These are phyloP conservation scores for Drosophila triauraria DNA, from an alignment of 1,140 invertebrate genomes.

Conservation along the genomic window DNA sequence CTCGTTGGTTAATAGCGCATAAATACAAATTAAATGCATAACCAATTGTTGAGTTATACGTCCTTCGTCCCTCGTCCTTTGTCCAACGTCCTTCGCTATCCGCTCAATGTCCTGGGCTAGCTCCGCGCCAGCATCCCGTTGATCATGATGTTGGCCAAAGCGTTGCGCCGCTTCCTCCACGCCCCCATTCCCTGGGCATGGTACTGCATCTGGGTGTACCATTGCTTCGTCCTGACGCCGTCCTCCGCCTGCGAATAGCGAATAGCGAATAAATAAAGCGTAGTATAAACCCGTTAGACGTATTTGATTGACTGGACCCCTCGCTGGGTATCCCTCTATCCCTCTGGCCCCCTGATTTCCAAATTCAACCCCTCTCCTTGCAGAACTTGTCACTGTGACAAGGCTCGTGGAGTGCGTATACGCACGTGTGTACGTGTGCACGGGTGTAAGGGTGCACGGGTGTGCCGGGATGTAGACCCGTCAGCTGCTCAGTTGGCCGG, in stretches of 20 bases:
- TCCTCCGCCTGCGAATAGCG: conserved; percentile 92
- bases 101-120: conserved; percentile 31
- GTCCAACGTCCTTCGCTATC: background rate
- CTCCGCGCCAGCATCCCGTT: conserved; percentile 90
- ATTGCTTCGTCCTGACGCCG: conserved; percentile 92
- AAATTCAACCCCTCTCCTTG: background rate
- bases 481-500: conserved; percentile 71
- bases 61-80: background rate
- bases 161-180: conserved; percentile 96
- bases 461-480: conserved; percentile 13
- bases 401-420: conserved; percentile 24
- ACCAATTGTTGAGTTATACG: conserved; percentile 41
- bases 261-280: conserved; percentile 60
- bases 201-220: conserved; percentile 95
- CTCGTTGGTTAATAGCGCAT: conserved; percentile 69
- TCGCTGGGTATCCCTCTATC: background rate
- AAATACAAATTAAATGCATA: conserved; percentile 75
- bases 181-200: conserved; percentile 95
- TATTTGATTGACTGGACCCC: conserved; percentile 65
- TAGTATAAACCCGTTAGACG: conserved; percentile 46
- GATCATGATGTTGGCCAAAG: conserved; percentile 98
- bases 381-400: conserved; percentile 53
- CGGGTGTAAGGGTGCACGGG: background rate
- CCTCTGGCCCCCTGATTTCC: background rate
- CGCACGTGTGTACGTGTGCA: conserved; percentile 11